Conservation (phyloP, 2,888 invertebrate genomes). For the Xylota segnis region DNA sequence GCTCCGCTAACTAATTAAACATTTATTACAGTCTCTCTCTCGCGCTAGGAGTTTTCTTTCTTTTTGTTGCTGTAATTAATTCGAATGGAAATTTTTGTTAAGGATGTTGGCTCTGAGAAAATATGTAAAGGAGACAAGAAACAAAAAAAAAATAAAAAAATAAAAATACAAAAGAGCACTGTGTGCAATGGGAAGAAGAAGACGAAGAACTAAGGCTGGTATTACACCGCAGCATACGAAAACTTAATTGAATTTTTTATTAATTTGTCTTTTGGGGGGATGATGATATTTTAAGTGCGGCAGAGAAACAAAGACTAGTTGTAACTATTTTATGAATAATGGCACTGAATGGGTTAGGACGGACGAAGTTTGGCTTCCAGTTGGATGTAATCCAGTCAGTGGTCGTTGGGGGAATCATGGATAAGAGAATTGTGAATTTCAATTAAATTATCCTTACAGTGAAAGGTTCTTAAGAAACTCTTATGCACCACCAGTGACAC, state of each 20-base stretch:
- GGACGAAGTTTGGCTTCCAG: not conserved
- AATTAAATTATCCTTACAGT: too few relatives aligned
- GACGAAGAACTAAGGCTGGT: not conserved
- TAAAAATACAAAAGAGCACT: constrained; percentile 10
- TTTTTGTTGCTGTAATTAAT: constrained; percentile 61
- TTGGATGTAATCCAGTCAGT: not conserved
- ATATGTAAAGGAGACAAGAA: not conserved
- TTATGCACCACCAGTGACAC: too few relatives aligned
- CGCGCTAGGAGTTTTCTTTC: not conserved
- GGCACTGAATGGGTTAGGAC: not conserved
- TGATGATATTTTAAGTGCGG: constrained; percentile 22
- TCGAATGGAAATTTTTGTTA: constrained; percentile 59
- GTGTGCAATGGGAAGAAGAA: constrained; percentile 23
- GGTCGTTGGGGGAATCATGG: not conserved
- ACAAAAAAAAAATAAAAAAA: not conserved
- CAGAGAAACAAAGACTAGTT: constrained; percentile 6
- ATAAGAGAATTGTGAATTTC: too few relatives aligned
- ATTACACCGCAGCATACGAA: constrained; percentile 52
- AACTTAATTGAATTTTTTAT: constrained; percentile 71
- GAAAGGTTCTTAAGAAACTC: too few relatives aligned
- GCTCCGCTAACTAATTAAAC: constrained; percentile 71
- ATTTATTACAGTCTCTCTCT: constrained; percentile 66
- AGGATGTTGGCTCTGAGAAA: constrained; percentile 36
- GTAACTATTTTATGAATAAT: constrained; percentile 11
- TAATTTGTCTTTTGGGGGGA: constrained; percentile 47